Conservation (phyloP, 2,888 invertebrate genomes). For the Anoplius nigerrimus region DNA sequence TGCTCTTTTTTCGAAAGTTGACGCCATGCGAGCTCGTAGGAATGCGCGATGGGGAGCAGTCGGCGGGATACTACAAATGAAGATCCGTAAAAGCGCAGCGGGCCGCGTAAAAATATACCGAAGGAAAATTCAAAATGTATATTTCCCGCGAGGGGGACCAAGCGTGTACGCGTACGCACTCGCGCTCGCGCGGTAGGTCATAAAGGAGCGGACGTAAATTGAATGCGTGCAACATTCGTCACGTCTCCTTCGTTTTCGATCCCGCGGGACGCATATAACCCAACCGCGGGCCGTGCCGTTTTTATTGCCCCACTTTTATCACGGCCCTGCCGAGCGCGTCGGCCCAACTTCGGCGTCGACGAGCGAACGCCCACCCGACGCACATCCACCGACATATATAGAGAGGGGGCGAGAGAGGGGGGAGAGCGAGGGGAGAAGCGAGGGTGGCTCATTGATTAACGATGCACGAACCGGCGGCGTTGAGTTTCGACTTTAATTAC, state of each 20-base stretch:
- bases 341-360: neutral
- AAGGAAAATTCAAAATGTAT: conserved; percentile 46
- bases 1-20: no score
- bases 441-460: neutral
- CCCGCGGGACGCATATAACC: conserved; percentile 27
- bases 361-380: neutral
- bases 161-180: no score
- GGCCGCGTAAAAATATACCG: conserved; percentile 22
- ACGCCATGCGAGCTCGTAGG: no score
- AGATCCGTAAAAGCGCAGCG: conserved; percentile 19
- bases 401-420: neutral
- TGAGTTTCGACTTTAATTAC: no score
- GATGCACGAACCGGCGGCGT: no score
- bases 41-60: neutral
- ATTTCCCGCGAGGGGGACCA: conserved; percentile 45
- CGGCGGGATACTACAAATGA: conserved; percentile 18
- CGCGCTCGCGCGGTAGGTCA: no score
- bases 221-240: conserved; percentile 41
- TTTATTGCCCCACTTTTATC: conserved; percentile 26
- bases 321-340: no score
- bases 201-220: conserved; percentile 35
- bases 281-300: conserved; percentile 12
- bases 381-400: neutral
- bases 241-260: conserved; percentile 31
- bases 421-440: neutral